Evolutionary conservation across 2,113 vertebrate species (phyloP), one percentile per base, ranked within the genome.

Genomic region (Oreochromis aureus): DNA sequence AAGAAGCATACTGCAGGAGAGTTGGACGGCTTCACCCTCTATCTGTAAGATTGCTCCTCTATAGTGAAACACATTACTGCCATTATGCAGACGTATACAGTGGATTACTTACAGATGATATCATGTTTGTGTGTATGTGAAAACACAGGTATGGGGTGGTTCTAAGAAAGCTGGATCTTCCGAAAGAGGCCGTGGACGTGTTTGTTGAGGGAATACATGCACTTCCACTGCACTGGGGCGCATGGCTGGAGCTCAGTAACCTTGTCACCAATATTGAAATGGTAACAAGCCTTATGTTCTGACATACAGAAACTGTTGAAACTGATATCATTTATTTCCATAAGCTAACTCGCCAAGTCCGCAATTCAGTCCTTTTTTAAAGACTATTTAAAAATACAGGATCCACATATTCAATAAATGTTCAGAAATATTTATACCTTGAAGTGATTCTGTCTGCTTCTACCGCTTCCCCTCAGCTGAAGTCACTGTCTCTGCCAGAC

Each of bases 231-330:
- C 98, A 99, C 6, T 99, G 99, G 99, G 99, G 98, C 85, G 97
- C 98, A 10, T 99, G 99, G 99, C 95, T 99, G 87, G 99, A 99
- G 90, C 98, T 99, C 51, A 99, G 98, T 94, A 99, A 99, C 95
- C 97, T 99, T 71, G 98, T 99, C 95, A 99, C 98, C 79, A 99
- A 99, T 95, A 99, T 98, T 93, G 98, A 99, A 93, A 99, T 99
- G 99, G 99, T 99, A 97, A 95, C 6, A 46, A 7, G 4, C 7
- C 41, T 82, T 61, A 7, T 80, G 22, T 86, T 86, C 48, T 7
- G 18, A 55, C 8, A 12, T 30, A 32, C 46, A 78, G 46, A 53
- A 78, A 78, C 18, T 78, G 27, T 53, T 19, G 73, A 53, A 34
- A 53, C 48, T 53, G 18, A 53, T 78, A 51, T 2, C 6, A 11